These are phyloP conservation scores for Eueremaeus valkanovi DNA, from an alignment of 2,888 invertebrate genomes.

Conservation along the genomic window DNA sequence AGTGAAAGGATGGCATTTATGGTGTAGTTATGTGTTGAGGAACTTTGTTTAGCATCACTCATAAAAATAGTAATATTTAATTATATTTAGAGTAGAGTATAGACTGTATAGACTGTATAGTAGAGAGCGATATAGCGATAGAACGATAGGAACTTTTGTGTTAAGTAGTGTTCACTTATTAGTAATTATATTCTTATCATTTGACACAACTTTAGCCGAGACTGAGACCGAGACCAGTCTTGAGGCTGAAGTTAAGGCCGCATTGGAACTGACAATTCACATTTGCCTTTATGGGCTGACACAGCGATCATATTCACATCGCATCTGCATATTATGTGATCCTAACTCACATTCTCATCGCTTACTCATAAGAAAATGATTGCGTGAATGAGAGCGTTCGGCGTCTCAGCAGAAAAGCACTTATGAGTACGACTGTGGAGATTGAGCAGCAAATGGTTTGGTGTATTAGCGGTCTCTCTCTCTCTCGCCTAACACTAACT, in stretches of 20 bases:
- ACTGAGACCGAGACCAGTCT: background rate
- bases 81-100: no score
- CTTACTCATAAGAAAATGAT: slow-evolving; percentile 15
- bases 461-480: slow-evolving; percentile 4
- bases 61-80: background rate
- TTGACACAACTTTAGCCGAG: background rate
- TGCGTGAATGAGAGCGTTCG: background rate
- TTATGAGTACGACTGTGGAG: slow-evolving; percentile 18
- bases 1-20: background rate
- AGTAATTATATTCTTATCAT: background rate
- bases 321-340: slow-evolving; percentile 32
- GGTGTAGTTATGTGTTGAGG: background rate
- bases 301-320: background rate
- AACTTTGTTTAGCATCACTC: slow-evolving; percentile 22
- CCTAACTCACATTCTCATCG: slow-evolving; percentile 7
- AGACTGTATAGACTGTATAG: no score
- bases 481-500: background rate
- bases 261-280: background rate
- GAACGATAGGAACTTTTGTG: slow-evolving; percentile 21
- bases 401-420: background rate
- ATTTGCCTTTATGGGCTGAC: slow-evolving; percentile 15
- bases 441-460: slow-evolving; percentile 23
- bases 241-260: slow-evolving; percentile 31
- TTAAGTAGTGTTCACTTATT: slow-evolving; percentile 10
- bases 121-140: background rate